phyloP scores from a whole-genome alignment of 2,888 invertebrate genomes.

The Strigamia crassipes region DNA sequence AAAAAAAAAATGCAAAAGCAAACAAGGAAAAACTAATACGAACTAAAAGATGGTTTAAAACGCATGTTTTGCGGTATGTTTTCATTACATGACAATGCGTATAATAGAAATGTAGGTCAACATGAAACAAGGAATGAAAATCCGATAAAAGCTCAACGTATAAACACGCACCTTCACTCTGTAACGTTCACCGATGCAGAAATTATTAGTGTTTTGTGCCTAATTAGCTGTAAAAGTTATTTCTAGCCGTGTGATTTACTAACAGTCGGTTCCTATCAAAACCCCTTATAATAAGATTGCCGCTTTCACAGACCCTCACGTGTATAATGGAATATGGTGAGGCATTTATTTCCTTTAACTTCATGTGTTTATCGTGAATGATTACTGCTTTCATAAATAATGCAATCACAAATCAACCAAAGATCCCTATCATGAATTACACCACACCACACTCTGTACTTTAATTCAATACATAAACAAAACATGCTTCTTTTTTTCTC shows the following conservation, averaged over 20 bases:
- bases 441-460: neutral
- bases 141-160: constrained; percentile 10
- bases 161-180: constrained; percentile 2
- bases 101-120: constrained; percentile 3
- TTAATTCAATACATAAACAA: constrained; percentile 10
- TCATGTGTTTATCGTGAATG: constrained; percentile 10
- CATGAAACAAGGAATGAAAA: neutral
- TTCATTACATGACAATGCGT: constrained; percentile 10
- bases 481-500: neutral
- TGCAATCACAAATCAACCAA: constrained; percentile 10
- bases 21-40: neutral
- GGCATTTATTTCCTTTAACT: constrained; percentile 10
- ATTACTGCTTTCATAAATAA: constrained; percentile 10
- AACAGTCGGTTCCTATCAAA: neutral
- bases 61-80: neutral
- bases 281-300: constrained; percentile 2
- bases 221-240: constrained; percentile 10
- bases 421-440: constrained; percentile 10
- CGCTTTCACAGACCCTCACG: neutral
- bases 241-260: constrained; percentile 4
- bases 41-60: neutral
- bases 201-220: constrained; percentile 4
- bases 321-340: neutral
- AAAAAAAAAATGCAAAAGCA: neutral
- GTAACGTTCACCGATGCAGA: constrained; percentile 10